Percentiles rank a stretch among this genome's conserved stretches.
Conservation (phyloP, 2,888 invertebrate species). For the Autographa gamma region DNA sequence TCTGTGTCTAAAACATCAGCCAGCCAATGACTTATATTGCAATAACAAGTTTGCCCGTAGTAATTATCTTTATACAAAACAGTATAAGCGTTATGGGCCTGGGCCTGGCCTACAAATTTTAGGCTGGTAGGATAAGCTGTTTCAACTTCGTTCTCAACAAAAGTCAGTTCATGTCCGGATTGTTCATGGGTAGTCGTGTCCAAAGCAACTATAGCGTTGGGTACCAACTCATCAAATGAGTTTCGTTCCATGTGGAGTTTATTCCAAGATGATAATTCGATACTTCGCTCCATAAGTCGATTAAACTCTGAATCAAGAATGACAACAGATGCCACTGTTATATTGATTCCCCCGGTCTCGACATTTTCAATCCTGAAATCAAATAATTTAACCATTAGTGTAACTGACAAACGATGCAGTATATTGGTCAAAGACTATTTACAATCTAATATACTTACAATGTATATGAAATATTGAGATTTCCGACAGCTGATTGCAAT, state of each 20-base stretch:
- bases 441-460: constrained; percentile 78
- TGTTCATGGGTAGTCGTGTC: constrained; percentile 87
- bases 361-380: constrained; percentile 90
- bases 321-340: constrained; percentile 89
- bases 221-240: constrained; percentile 89
- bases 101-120: constrained; percentile 89
- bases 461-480: constrained; percentile 90
- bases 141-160: constrained; percentile 84
- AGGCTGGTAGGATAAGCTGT: constrained; percentile 85
- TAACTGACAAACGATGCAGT: neutral
- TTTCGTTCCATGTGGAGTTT: constrained; percentile 90
- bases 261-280: constrained; percentile 91
- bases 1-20: constrained; percentile 79
- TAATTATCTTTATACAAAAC: constrained; percentile 89
- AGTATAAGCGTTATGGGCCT: constrained; percentile 76
- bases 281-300: constrained; percentile 88
- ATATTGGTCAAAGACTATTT: neutral
- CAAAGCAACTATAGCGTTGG: constrained; percentile 86
- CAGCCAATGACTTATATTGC: constrained; percentile 90
- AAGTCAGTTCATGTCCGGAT: constrained; percentile 89
- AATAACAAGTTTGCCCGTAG: constrained; percentile 90
- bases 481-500: constrained; percentile 90
- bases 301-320: constrained; percentile 90
- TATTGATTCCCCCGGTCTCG: constrained; percentile 90
- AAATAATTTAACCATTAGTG: constrained; percentile 15